Percentiles rank a stretch among this genome's conserved stretches.
Evolutionary conservation across 1,140 invertebrate genomes (phyloP).

Genomic region (Eurosta solidaginis): DNA sequence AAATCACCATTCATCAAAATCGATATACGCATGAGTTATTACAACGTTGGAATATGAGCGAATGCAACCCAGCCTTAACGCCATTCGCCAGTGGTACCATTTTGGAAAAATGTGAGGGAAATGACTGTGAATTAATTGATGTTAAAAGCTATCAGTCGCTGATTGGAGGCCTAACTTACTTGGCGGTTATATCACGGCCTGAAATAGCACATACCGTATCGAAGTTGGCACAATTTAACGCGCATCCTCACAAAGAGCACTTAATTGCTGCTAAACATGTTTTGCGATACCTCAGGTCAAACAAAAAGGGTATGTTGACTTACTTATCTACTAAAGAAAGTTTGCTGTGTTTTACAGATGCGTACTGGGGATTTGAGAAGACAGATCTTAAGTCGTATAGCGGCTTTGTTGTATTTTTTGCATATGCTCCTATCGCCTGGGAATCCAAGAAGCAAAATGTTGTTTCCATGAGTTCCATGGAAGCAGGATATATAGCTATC

Average conservation of each 20-base stretch:
- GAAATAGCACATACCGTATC: slow-evolving; percentile 29
- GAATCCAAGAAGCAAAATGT: not conserved
- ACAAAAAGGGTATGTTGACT: slow-evolving; percentile 1
- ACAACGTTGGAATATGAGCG: not conserved
- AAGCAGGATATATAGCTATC: slow-evolving; percentile 61
- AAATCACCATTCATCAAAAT: slow-evolving; percentile 21
- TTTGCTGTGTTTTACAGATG: slow-evolving; percentile 23
- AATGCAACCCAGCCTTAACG: not conserved
- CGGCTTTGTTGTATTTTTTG: not conserved
- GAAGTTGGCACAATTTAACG: slow-evolving; percentile 30
- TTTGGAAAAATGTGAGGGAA: slow-evolving; percentile 11
- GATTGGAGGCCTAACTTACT: slow-evolving; percentile 32
- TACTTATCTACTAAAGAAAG: not conserved
- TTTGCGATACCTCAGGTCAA: slow-evolving; percentile 29
- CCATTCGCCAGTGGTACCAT: not conserved
- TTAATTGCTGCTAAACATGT: slow-evolving; percentile 33
- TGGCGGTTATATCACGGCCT: slow-evolving; percentile 26
- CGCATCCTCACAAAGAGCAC: slow-evolving; percentile 28
- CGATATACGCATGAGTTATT: not conserved
- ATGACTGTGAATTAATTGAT: not conserved
- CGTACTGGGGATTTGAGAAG: slow-evolving; percentile 47
- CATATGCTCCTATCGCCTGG: not conserved
- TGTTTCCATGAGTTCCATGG: slow-evolving; percentile 50
- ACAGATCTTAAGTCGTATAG: not conserved
- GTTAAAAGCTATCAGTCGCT: slow-evolving; percentile 14